Base-by-base conservation (phyloP, 2,113 vertebrate species). In the Nesogale talazaci region DNA sequence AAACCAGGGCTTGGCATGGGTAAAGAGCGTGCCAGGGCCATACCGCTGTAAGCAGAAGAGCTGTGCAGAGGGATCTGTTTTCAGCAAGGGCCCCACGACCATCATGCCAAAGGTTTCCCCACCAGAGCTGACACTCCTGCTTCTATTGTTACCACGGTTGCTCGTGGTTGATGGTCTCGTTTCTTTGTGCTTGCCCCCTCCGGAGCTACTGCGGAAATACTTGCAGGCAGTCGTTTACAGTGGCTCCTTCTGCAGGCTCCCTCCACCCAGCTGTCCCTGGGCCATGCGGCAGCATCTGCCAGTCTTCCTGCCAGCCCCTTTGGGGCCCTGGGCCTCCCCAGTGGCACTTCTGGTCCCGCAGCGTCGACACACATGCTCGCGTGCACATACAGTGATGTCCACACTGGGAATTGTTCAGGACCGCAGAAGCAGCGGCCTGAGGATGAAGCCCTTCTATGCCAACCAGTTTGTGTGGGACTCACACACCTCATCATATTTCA, bases 351-450 rank as follows among this genome's bases (percentile, higher is more conserved):
- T 12, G n/a, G 11, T 77, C 22, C 46, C 19, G 6, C 6, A 25
- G 34, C 36, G 8, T 5, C 0, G 25, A 22, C 2, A 22, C 11
- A 10, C 0, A 23, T 8, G 20, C 1, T 15, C 7, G 25, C 72
- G 10, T 31, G 16, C 56, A 29, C 52, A 36, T 0, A 69, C 40
- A 23, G 36, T 56, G 89, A 69, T 52, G 46, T 52, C 46, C 46
- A 11, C 1, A 69, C 40, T 31, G 36, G 65, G 89, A 69, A 83
- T 27, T 10, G 65, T 27, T 56, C 36, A n/a, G 65, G 42, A 38
- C 1, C 56, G 3, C 63, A 46, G 7, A 29, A 65, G 69, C 67
- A 38, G 36, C 75, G 3, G 46, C 69, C 22, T 0, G 3, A 11
- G 3, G 56, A n/a, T 31, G 61, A 70, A 46, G 57, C 23, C 65